These are phyloP conservation scores for Eubasilissa splendida DNA, from an alignment of 2,888 invertebrate species.

Conservation along the genomic window DNA sequence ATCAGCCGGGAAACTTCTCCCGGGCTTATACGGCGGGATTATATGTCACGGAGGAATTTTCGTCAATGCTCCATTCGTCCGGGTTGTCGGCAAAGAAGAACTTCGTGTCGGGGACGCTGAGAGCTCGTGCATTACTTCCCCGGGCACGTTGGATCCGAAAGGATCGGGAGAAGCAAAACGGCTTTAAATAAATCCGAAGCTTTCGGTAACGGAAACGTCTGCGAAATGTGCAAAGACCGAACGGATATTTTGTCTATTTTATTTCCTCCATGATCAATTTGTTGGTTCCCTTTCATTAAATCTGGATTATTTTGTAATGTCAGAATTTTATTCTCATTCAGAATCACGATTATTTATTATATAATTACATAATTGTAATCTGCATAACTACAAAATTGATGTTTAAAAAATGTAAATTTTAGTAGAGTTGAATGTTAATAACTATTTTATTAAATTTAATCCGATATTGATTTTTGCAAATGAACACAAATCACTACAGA, in stretches of 20 bases:
- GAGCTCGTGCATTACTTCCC: slow-evolving; percentile 42
- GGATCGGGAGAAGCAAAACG: slow-evolving; percentile 46
- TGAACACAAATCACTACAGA: too few relatives aligned
- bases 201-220: slow-evolving; percentile 25
- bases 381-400: too few relatives aligned
- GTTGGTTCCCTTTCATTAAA: neutral
- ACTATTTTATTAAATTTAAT: too few relatives aligned
- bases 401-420: too few relatives aligned
- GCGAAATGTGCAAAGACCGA: slow-evolving; percentile 19
- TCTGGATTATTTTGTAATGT: too few relatives aligned
- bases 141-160: slow-evolving; percentile 31
- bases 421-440: too few relatives aligned
- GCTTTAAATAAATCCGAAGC: slow-evolving; percentile 44
- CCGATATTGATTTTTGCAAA: too few relatives aligned
- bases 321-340: neutral
- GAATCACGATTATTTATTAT: neutral
- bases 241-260: too few relatives aligned
- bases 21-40: slow-evolving; percentile 16
- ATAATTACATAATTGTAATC: too few relatives aligned
- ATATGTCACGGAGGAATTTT: slow-evolving; percentile 35
- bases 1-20: slow-evolving; percentile 34
- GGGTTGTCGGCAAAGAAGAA: slow-evolving; percentile 3
- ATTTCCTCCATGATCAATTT: neutral
- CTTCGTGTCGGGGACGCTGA: slow-evolving; percentile 1
- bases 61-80: slow-evolving; percentile 29